Evolutionary conservation across 2,888 invertebrate genomes (phyloP).

Genomic region (Cephus spinipes): DNA sequence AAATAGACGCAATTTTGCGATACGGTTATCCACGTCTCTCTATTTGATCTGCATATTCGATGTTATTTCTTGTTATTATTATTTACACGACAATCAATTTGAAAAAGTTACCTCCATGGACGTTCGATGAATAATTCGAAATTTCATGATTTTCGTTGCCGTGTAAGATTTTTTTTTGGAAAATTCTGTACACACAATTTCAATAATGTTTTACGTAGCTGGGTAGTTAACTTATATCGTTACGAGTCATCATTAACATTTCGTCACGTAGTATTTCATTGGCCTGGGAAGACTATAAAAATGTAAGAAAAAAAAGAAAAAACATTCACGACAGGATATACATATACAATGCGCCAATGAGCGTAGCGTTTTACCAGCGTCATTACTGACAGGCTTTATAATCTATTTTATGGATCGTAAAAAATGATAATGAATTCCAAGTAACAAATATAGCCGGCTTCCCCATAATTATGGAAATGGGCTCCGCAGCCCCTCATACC

Average conservation of each 20-base stretch:
- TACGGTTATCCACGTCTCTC: not conserved
- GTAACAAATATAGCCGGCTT: constrained; percentile 42
- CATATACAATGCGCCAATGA: not conserved
- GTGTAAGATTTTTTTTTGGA: no score
- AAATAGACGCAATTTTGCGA: constrained; percentile 11
- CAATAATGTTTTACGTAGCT: not conserved
- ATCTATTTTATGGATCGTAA: constrained; percentile 46
- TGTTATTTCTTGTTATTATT: not conserved
- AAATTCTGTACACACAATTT: not conserved
- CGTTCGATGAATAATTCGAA: no score
- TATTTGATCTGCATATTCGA: not conserved
- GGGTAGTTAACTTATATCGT: not conserved
- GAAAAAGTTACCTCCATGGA: no score
- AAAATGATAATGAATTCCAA: constrained; percentile 51
- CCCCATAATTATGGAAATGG: constrained; percentile 52
- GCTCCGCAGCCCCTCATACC: constrained; percentile 23
- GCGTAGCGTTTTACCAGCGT: constrained; percentile 35
- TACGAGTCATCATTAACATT: not conserved
- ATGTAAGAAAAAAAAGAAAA: not conserved
- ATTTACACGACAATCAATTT: not conserved
- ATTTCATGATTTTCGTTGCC: no score
- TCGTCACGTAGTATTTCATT: not conserved
- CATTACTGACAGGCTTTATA: constrained; percentile 53
- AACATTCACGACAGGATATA: constrained; percentile 1
- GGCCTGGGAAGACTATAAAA: not conserved